These are phyloP conservation scores for Uloborus diversus DNA, from an alignment of 1,140 invertebrate species.

Conservation along the genomic window DNA sequence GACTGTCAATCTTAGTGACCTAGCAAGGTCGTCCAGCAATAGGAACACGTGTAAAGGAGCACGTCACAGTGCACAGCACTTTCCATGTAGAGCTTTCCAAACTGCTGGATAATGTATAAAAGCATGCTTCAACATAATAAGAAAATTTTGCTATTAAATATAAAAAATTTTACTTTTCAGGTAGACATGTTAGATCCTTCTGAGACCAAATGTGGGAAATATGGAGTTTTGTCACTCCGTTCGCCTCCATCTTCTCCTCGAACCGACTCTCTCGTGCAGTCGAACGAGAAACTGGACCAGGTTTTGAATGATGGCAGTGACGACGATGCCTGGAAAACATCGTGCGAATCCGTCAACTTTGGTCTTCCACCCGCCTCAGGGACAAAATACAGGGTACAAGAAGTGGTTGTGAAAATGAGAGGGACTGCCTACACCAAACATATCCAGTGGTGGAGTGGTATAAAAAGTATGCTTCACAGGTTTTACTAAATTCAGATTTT, in stretches of 20 bases:
- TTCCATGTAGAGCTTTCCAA: too few species aligned
- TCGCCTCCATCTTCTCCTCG: slow-evolving; percentile 56
- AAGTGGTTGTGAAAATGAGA: slow-evolving; percentile 75
- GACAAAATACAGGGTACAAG: slow-evolving; percentile 78
- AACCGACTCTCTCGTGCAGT: slow-evolving; percentile 33
- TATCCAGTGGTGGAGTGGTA: slow-evolving; percentile 57
- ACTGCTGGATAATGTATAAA: too few species aligned
- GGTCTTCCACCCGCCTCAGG: background rate
- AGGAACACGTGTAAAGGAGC: too few species aligned
- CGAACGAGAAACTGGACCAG: slow-evolving; percentile 16
- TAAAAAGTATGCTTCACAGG: slow-evolving; percentile 60
- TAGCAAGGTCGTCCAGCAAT: too few species aligned
- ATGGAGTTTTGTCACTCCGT: slow-evolving; percentile 58
- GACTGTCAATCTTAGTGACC: too few species aligned
- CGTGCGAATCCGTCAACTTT: slow-evolving; percentile 13
- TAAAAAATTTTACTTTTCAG: slow-evolving; percentile 44
- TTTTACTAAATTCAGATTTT: too few species aligned
- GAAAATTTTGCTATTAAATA: too few species aligned
- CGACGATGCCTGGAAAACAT: slow-evolving; percentile 41
- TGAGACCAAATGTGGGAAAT: slow-evolving; percentile 40
- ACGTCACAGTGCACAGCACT: too few species aligned
- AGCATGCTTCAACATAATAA: too few species aligned
- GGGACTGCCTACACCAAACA: slow-evolving; percentile 62
- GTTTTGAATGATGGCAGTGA: slow-evolving; percentile 18
- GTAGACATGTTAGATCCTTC: slow-evolving; percentile 59